Evolutionary conservation across 1,140 invertebrate genomes (phyloP).

Genomic region (Gryon sp.): DNA sequence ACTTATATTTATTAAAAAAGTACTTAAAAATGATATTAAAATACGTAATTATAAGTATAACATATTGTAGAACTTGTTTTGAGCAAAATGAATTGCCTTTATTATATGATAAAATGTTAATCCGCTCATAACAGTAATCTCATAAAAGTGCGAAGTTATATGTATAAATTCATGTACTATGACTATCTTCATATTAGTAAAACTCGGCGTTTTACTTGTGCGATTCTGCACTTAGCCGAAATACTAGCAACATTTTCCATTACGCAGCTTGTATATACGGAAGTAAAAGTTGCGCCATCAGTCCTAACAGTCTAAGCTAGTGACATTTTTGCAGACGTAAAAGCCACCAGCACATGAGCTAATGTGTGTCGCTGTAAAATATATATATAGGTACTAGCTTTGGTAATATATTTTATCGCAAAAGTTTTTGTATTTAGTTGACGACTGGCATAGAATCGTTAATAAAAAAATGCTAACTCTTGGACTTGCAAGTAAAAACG

Average conservation of each 20-base stretch:
- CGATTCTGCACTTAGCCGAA: slow-evolving; percentile 17
- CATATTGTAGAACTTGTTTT: no score
- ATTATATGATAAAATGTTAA: no score
- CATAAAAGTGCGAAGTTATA: slow-evolving; percentile 20
- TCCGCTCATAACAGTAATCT: no score
- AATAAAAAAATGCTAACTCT: slow-evolving; percentile 33
- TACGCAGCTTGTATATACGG: neutral
- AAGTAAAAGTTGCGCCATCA: slow-evolving; percentile 39
- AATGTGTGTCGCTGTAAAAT: slow-evolving; percentile 29
- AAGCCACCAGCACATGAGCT: slow-evolving; percentile 2
- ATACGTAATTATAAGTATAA: no score
- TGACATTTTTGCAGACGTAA: slow-evolving; percentile 30
- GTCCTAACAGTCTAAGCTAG: slow-evolving; percentile 9
- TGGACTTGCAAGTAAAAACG: no score
- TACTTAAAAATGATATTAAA: no score
- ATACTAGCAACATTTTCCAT: slow-evolving; percentile 26
- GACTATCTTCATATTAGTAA: slow-evolving; percentile 37
- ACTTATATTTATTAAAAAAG: no score
- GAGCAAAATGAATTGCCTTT: no score
- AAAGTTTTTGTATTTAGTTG: slow-evolving; percentile 43
- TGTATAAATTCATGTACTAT: slow-evolving; percentile 12
- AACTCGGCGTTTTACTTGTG: slow-evolving; percentile 15
- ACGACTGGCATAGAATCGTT: slow-evolving; percentile 37
- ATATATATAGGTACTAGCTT: no score
- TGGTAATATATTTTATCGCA: slow-evolving; percentile 28